phyloP scores from a whole-genome alignment of 2,888 invertebrate species.

The Myopa testacea region DNA sequence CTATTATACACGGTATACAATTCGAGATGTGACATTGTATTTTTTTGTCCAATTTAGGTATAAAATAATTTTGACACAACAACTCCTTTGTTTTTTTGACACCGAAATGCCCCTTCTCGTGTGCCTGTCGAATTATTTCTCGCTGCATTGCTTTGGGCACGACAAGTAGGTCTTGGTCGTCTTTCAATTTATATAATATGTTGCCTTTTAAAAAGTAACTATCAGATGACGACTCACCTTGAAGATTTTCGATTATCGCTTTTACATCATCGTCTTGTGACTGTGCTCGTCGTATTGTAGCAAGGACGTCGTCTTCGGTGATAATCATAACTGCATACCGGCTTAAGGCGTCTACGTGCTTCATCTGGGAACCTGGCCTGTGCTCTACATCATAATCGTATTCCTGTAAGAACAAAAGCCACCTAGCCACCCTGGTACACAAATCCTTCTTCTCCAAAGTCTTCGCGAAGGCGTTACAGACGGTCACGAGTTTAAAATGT shows the following conservation, averaged over 20 bases:
- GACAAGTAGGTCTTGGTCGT: slow-evolving; percentile 43
- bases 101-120: slow-evolving; percentile 49
- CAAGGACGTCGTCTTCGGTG: slow-evolving; percentile 21
- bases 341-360: slow-evolving; percentile 44
- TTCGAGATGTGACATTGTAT: slow-evolving; percentile 33
- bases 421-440: slow-evolving; percentile 43
- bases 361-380: slow-evolving; percentile 43
- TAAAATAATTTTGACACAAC: slow-evolving; percentile 32
- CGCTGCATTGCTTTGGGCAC: slow-evolving; percentile 42
- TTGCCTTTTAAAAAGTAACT: slow-evolving; percentile 40
- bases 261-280: slow-evolving; percentile 43
- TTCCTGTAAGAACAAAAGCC: slow-evolving; percentile 25
- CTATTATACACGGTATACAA: slow-evolving; percentile 41
- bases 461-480: slow-evolving; percentile 47
- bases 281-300: slow-evolving; percentile 34
- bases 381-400: slow-evolving; percentile 47
- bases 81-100: slow-evolving; percentile 38
- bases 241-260: slow-evolving; percentile 39
- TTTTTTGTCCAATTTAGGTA: slow-evolving; percentile 39
- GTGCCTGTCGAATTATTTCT: slow-evolving; percentile 45
- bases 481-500: slow-evolving; percentile 45
- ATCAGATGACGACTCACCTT: slow-evolving; percentile 31
- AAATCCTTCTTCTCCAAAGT: slow-evolving; percentile 46
- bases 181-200: slow-evolving; percentile 42
- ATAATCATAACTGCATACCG: slow-evolving; percentile 44